Conservation (phyloP, 1,140 invertebrate genomes). For the Wiebesia pumilae region DNA sequence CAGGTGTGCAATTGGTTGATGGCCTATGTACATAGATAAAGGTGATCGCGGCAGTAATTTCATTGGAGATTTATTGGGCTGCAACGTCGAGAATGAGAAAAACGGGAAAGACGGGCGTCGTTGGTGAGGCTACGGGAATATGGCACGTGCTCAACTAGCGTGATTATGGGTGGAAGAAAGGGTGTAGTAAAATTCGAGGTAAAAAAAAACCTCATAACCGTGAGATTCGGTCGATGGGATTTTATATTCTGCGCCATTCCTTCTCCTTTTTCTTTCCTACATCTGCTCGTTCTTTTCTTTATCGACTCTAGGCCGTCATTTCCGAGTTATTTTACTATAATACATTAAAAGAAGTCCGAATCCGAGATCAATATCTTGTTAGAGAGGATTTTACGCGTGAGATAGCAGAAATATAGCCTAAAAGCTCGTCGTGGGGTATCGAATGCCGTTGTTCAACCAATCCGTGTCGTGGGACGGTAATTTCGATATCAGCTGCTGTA, state of each 20-base stretch:
- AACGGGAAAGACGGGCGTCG: neutral
- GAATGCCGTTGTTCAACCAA: too few relatives aligned
- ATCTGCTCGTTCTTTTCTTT: neutral
- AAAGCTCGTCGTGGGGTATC: neutral
- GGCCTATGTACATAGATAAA: neutral
- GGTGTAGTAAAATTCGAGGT: neutral
- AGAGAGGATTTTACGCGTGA: neutral
- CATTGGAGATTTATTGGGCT: neutral
- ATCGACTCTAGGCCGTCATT: neutral
- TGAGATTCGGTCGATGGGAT: constrained; percentile 11
- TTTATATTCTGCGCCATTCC: constrained; percentile 10
- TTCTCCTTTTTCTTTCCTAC: neutral
- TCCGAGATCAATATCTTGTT: too few relatives aligned
- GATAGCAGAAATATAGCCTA: constrained; percentile 7
- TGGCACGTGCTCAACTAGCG: neutral
- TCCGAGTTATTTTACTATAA: too few relatives aligned
- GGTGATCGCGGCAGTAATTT: neutral
- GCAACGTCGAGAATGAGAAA: neutral
- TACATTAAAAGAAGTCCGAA: too few relatives aligned
- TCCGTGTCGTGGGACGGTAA: too few relatives aligned
- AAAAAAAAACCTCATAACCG: constrained; percentile 8
- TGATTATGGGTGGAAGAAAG: neutral
- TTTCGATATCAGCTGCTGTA: too few relatives aligned
- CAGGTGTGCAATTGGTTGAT: too few relatives aligned
- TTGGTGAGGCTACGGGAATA: too few relatives aligned